Evolutionary conservation across 2,888 invertebrate species (phyloP), one percentile per base, ranked within the genome.

Genomic region (Drosophila fungiperda): DNA sequence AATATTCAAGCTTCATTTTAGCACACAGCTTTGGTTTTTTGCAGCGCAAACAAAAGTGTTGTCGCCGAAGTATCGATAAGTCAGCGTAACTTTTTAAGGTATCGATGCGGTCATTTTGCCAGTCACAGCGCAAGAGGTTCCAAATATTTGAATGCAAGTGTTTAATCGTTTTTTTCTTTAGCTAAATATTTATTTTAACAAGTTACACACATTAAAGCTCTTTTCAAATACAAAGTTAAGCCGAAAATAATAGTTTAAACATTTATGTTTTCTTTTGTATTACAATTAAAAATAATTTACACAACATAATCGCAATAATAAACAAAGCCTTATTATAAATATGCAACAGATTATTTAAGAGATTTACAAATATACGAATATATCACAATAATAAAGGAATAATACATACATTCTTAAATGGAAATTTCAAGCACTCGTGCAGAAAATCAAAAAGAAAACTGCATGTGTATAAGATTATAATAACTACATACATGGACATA

Each of bases 351-450:
- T 81, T 88, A 90, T 78, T 80, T 70, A 71, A 76, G 80, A 86
- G 89, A 80, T 83, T 83, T 80, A 79, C 73, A 81, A 76, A 79
- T 90, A 71, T 89, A 89, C 81, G 86, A 90, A 85, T 90, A 91
- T 91, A 91, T 91, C 91, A 91, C 91, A 90, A 91, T 91, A 84
- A 90, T 85, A 87, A 90, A 90, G 90, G 90, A 90, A 90, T 91
- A 90, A 90, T 91, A 91, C 86, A 90, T 87, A 91, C 80, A 90
- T 76, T 82, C 57, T 86, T 68, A 80, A 90, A 83, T 78, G 75
- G 83, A 82, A 73, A 78, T 86, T 86, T 80, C 78, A 83, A 86
- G 84, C 83, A 76, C 73, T 68, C 72, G 65, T 72, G 68, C 54
- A 73, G 59, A 62, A 72, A 68, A 55, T 58, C 63, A 74, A 76